These are phyloP conservation scores for Martes martes DNA, from an alignment of 2,113 vertebrate genomes.

Conservation along the genomic window DNA sequence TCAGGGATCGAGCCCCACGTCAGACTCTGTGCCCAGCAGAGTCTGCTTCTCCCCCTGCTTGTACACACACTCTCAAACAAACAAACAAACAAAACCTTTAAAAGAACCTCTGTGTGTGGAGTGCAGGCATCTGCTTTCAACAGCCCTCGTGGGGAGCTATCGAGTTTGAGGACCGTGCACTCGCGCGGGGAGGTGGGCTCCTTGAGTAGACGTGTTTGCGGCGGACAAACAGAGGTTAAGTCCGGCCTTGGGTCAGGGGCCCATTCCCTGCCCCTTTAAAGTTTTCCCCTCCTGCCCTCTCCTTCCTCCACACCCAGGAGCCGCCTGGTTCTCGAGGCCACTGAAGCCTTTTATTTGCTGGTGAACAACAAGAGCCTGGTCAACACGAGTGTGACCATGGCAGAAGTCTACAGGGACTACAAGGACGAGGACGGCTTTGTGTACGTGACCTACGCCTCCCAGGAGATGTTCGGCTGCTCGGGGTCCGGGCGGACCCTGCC, in stretches of 20 bases:
- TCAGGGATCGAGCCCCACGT: neutral
- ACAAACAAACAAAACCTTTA: neutral
- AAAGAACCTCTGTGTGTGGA: neutral
- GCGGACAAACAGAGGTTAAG: neutral
- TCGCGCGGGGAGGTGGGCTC: neutral
- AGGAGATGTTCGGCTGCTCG: slow-evolving; percentile 92
- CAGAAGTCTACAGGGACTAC: slow-evolving; percentile 92
- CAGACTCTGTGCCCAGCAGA: neutral
- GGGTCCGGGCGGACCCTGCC: slow-evolving; percentile 18
- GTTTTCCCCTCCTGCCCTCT: neutral
- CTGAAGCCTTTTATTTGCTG: slow-evolving; percentile 92
- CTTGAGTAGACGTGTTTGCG: neutral
- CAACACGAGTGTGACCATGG: slow-evolving; percentile 92
- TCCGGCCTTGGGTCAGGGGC: neutral
- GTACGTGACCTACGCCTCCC: slow-evolving; percentile 95
- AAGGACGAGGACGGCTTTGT: slow-evolving; percentile 95
- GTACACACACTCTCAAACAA: neutral
- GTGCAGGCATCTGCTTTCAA: neutral
- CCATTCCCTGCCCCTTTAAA: neutral
- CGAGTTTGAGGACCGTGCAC: neutral
- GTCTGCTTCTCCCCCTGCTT: neutral
- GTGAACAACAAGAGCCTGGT: slow-evolving; percentile 89
- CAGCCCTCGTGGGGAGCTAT: neutral
- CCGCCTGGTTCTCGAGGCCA: slow-evolving; percentile 88
- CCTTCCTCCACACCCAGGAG: slow-evolving; percentile 80